These are phyloP conservation scores for Neofelis nebulosa DNA, from an alignment of 2,113 vertebrate species.

Conservation along the genomic window DNA sequence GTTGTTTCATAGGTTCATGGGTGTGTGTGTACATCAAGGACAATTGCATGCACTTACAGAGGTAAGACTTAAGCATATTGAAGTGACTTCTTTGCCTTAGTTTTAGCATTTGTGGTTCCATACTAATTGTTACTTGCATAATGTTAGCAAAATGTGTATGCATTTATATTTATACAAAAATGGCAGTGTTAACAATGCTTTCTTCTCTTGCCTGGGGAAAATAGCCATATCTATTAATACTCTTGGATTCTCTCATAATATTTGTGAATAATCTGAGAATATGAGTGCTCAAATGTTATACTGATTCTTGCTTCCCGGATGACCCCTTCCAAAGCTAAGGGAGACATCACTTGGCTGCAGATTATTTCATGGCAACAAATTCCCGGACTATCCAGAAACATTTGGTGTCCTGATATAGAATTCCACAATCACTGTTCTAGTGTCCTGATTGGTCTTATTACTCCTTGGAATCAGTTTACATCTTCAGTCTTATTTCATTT, in stretches of 20 bases:
- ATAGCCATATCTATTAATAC: background rate
- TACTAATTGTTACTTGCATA: constrained; percentile 23
- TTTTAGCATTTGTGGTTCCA: constrained; percentile 37
- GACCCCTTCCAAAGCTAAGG: background rate
- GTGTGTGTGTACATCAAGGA: constrained; percentile 98
- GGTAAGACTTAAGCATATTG: constrained; percentile 87
- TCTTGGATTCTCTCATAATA: background rate
- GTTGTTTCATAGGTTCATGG: constrained; percentile 94
- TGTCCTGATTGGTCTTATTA: constrained; percentile 30
- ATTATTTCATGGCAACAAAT: constrained; percentile 20
- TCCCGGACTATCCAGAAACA: background rate
- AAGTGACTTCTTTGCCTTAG: constrained; percentile 60
- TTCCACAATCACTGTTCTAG: background rate
- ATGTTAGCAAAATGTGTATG: constrained; percentile 21
- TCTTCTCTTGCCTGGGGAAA: constrained; percentile 10
- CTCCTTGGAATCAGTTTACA: constrained; percentile 24
- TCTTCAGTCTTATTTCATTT: constrained; percentile 25
- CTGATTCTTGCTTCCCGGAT: constrained; percentile 16
- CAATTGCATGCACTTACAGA: constrained; percentile 98
- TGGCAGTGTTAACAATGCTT: background rate
- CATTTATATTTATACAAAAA: constrained; percentile 21
- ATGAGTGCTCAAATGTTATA: background rate
- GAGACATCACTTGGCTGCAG: background rate
- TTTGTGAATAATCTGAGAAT: background rate
- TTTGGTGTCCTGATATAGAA: constrained; percentile 44